These are phyloP conservation scores for Lycaena phlaeas DNA, from an alignment of 2,888 invertebrate genomes.

Conservation along the genomic window DNA sequence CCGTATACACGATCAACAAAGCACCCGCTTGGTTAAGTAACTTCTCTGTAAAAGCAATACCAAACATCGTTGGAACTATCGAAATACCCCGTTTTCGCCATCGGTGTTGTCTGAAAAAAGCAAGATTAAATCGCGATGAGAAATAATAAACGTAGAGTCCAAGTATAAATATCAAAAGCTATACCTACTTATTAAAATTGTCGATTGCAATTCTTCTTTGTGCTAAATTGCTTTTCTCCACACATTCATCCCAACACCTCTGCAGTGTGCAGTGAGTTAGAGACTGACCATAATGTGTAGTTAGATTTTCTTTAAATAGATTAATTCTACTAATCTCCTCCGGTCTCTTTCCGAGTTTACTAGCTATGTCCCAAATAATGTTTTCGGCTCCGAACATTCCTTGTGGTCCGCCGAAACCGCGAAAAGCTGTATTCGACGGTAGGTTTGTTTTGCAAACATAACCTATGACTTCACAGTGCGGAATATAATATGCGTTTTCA, in stretches of 20 bases:
- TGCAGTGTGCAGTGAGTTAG: slow-evolving; percentile 81
- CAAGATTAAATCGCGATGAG: slow-evolving; percentile 6
- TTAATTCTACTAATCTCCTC: slow-evolving; percentile 80
- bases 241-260: slow-evolving; percentile 86
- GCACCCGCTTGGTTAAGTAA: slow-evolving; percentile 91
- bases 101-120: slow-evolving; percentile 76
- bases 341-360: slow-evolving; percentile 75
- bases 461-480: slow-evolving; percentile 79
- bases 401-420: slow-evolving; percentile 94
- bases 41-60: slow-evolving; percentile 84
- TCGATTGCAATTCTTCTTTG: slow-evolving; percentile 73
- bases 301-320: slow-evolving; percentile 84
- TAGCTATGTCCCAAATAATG: slow-evolving; percentile 84
- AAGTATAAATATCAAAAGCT: neutral
- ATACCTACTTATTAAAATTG: slow-evolving; percentile 79
- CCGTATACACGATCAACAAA: slow-evolving; percentile 87
- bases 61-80: slow-evolving; percentile 87
- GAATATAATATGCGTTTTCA: slow-evolving; percentile 87
- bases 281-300: slow-evolving; percentile 83
- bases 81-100: slow-evolving; percentile 91
- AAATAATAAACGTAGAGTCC: neutral
- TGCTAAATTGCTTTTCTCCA: slow-evolving; percentile 76
- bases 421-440: slow-evolving; percentile 93
- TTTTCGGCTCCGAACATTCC: slow-evolving; percentile 90
- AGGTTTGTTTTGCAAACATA: slow-evolving; percentile 90